Evolutionary conservation across 2,888 invertebrate genomes (phyloP), one percentile per base, ranked within the genome.

Genomic region (Chalcis sispes): DNA sequence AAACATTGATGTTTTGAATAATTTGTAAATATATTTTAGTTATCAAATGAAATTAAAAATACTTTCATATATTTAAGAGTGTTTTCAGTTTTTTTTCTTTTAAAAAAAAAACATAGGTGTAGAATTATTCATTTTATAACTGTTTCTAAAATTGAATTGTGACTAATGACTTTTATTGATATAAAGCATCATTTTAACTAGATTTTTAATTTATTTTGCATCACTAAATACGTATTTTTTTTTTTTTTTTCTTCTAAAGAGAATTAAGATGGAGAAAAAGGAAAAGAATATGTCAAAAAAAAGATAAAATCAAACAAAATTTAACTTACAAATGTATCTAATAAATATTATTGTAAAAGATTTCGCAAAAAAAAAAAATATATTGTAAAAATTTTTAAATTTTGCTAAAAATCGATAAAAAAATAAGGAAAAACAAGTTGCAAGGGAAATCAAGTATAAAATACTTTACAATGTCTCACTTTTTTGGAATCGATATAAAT

Each of bases 401-500:
- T 2, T 48, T 48, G 20, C 27, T 62, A n/a, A 27, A 25, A 42
- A 29, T 46, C 15, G 8, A 48, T 29, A 0, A 1, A 62, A n/a
- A 27, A 62, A 48, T 62, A 25, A 18, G 7, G 15, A 42, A 40
- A 42, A 23, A 70, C 25, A 46, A 61, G 54, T 54, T 54, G 18
- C 54, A 62, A 54, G 42, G 23, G 20, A 70, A 36, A 64, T 56
- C 25, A 18, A 15, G 40, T 40, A 27, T 18, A 64, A 40, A 36
- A 58, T 58, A 20, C n/a, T 52, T 13, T 18, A 18, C 20, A 20
- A 48, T 32, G 56, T 13, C 59, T 25, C 10, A 0, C 46, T 46
- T n/a, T 69, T 75, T 66, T 59, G 50, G 50, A 72, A 54, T 64
- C 69, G 62, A 69, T 62, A 70, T 70, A 75, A 75, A 70, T 62